Evolutionary conservation across 2,888 invertebrate genomes (phyloP).

Genomic region (Monochamus alternatus): DNA sequence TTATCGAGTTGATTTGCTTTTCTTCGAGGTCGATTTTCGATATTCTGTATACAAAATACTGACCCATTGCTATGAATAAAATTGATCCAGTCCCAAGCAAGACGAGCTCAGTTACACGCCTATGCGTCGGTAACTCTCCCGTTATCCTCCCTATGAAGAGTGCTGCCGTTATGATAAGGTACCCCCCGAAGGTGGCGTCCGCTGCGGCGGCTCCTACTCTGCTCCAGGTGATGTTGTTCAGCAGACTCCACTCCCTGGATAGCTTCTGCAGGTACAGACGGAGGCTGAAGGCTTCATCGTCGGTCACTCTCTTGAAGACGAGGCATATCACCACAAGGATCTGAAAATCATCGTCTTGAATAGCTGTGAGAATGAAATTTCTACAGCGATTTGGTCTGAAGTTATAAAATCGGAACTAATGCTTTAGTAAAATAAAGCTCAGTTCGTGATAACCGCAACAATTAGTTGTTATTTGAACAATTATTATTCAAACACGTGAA

Average conservation of each 20-base stretch:
- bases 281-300: slow-evolving; percentile 81
- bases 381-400: background rate
- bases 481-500: background rate
- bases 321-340: slow-evolving; percentile 79
- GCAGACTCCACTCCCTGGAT: slow-evolving; percentile 83
- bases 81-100: slow-evolving; percentile 81
- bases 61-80: slow-evolving; percentile 79
- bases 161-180: slow-evolving; percentile 81
- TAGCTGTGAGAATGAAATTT: background rate
- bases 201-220: slow-evolving; percentile 79
- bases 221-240: slow-evolving; percentile 84
- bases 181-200: slow-evolving; percentile 80
- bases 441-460: too few relatives aligned
- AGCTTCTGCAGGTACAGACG: slow-evolving; percentile 81
- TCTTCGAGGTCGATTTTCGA: too few relatives aligned
- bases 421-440: too few relatives aligned
- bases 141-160: slow-evolving; percentile 78
- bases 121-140: slow-evolving; percentile 78
- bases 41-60: slow-evolving; percentile 51
- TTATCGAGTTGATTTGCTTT: too few relatives aligned
- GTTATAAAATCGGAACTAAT: too few relatives aligned
- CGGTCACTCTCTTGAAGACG: slow-evolving; percentile 80
- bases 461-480: too few relatives aligned
- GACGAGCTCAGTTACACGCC: slow-evolving; percentile 78
- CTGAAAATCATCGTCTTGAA: slow-evolving; percentile 69